Evolutionary conservation across 2,888 invertebrate species (phyloP).

Genomic region (Drymonia ruficornis): DNA sequence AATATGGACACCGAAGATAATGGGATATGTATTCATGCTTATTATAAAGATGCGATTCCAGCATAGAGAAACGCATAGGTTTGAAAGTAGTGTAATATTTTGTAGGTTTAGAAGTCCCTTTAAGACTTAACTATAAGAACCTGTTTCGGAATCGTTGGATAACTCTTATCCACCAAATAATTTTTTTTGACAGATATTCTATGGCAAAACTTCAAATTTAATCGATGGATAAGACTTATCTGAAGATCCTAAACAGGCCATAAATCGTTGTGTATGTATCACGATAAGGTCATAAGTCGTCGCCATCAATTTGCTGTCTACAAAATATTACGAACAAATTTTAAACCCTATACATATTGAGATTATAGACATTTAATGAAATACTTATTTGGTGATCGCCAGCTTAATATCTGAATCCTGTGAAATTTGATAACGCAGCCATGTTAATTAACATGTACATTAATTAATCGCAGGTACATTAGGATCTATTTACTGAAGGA

Average conservation of each 20-base stretch:
- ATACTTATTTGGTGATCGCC: slow-evolving; percentile 7
- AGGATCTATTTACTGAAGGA: too few species aligned
- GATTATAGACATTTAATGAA: slow-evolving; percentile 2
- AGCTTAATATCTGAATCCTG: background rate
- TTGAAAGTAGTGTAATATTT: background rate
- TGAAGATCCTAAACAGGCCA: too few species aligned
- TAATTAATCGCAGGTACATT: too few species aligned
- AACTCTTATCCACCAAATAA: too few species aligned
- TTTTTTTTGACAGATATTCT: too few species aligned
- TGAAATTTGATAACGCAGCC: background rate
- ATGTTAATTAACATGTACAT: background rate
- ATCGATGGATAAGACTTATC: too few species aligned
- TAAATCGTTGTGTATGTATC: too few species aligned
- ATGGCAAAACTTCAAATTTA: too few species aligned
- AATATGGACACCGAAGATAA: slow-evolving; percentile 6
- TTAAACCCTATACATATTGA: background rate
- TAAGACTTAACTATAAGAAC: too few species aligned
- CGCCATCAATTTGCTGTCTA: background rate
- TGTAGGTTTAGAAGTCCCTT: background rate
- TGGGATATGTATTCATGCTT: background rate
- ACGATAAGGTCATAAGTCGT: too few species aligned
- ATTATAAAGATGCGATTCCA: background rate
- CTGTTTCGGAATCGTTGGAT: too few species aligned
- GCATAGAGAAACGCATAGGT: background rate
- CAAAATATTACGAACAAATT: background rate